Conservation (phyloP, 2,888 invertebrate species). For the Polydesmus complanatus region DNA sequence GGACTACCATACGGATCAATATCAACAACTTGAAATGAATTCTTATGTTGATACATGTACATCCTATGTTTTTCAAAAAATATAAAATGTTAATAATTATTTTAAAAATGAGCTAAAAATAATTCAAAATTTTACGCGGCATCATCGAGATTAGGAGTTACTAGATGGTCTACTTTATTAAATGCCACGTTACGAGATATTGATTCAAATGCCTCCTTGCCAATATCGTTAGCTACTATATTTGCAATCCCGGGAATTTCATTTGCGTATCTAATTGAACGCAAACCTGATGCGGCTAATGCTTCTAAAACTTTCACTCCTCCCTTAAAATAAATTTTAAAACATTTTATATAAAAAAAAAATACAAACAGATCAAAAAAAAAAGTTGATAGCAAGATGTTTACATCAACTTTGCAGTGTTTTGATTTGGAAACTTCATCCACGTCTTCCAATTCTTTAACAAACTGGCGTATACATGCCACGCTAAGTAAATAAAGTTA, state of each 20-base stretch:
- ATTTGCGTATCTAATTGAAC: slow-evolving; percentile 91
- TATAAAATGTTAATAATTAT: too few species aligned
- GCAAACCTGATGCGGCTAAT: slow-evolving; percentile 83
- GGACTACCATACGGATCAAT: slow-evolving; percentile 97
- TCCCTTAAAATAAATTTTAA: slow-evolving; percentile 14
- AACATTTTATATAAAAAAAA: not conserved
- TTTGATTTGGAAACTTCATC: not conserved
- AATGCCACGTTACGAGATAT: slow-evolving; percentile 64
- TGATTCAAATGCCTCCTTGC: slow-evolving; percentile 64
- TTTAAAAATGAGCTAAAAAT: not conserved
- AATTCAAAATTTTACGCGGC: not conserved
- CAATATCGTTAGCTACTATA: slow-evolving; percentile 85
- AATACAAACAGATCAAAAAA: not conserved
- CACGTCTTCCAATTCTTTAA: not conserved
- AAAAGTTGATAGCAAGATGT: not conserved
- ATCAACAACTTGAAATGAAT: slow-evolving; percentile 78
- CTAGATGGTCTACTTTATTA: slow-evolving; percentile 58
- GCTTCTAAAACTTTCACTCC: slow-evolving; percentile 73
- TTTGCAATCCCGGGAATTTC: slow-evolving; percentile 69
- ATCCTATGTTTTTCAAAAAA: slow-evolving; percentile 41
- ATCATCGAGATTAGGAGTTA: slow-evolving; percentile 51
- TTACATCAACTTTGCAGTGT: not conserved
- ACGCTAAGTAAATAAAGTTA: slow-evolving; percentile 17
- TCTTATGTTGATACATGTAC: slow-evolving; percentile 59
- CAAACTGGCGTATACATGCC: slow-evolving; percentile 19